Conservation (phyloP, 2,797 vertebrate genomes). For the Dryobates pubescens region DNA sequence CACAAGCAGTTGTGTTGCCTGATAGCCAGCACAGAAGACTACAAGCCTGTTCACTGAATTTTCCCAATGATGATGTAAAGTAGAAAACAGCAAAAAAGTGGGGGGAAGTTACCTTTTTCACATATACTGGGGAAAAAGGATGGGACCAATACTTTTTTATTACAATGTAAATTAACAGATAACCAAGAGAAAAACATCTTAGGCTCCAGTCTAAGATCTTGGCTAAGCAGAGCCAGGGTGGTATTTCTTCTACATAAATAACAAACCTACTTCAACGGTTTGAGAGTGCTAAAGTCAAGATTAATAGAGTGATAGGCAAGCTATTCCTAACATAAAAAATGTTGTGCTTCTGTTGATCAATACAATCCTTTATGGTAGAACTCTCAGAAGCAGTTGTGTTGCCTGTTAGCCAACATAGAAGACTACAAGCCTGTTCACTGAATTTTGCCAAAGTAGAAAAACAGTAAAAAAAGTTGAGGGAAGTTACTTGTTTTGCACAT, state of each 20-base stretch:
- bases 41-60: background rate
- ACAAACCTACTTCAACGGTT: background rate
- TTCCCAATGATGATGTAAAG: background rate
- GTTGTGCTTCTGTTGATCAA: background rate
- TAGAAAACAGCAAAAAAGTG: background rate
- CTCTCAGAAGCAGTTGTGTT: background rate
- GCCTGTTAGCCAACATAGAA: background rate
- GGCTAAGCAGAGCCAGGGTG: background rate
- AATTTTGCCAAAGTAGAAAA: background rate
- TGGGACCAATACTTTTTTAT: too few relatives aligned
- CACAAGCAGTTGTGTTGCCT: background rate
- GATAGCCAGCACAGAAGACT: background rate
- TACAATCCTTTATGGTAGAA: background rate
- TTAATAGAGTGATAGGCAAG: background rate
- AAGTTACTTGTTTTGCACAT: background rate
- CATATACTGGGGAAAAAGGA: too few relatives aligned
- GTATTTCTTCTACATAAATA: background rate
- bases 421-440: background rate
- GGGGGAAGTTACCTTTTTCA: too few relatives aligned
- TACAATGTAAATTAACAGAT: background rate
- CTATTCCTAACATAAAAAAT: background rate
- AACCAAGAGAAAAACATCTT: background rate
- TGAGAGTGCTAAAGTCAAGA: background rate
- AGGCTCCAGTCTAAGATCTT: background rate
- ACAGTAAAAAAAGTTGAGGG: too few relatives aligned